phyloP scores from a whole-genome alignment of 2,888 invertebrate genomes.

The Dyspetes luteomarginatus region DNA sequence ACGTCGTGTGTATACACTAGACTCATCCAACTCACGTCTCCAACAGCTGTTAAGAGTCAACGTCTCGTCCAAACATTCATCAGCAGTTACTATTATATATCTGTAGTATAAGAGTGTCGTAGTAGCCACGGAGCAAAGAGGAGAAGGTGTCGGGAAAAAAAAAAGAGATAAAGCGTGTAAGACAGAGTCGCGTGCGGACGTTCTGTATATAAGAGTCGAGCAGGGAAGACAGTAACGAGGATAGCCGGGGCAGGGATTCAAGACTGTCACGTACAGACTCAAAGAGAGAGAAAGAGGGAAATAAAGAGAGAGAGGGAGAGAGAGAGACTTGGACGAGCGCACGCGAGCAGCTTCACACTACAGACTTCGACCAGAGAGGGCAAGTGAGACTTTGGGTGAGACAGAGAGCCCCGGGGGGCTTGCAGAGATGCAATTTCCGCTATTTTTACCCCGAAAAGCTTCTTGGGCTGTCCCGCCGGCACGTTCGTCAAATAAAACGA shows the following conservation, averaged over 20 bases:
- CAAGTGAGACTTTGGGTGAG: slow-evolving; percentile 27
- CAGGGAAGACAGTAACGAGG: slow-evolving; percentile 55
- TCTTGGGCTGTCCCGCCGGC: slow-evolving; percentile 79
- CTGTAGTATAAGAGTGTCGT: background rate
- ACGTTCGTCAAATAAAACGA: slow-evolving; percentile 83
- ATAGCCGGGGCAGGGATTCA: slow-evolving; percentile 70
- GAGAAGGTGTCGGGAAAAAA: slow-evolving; percentile 34
- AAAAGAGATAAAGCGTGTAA: slow-evolving; percentile 49
- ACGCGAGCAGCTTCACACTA: slow-evolving; percentile 75
- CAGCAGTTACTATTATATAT: slow-evolving; percentile 54
- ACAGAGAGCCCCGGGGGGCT: slow-evolving; percentile 36
- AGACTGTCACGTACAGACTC: slow-evolving; percentile 81
- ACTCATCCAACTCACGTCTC: slow-evolving; percentile 63
- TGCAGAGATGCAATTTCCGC: slow-evolving; percentile 82
- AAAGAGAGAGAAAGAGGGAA: slow-evolving; percentile 62
- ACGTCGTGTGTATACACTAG: slow-evolving; percentile 26
- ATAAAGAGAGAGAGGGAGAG: background rate
- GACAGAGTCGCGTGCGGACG: slow-evolving; percentile 62
- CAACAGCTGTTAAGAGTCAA: slow-evolving; percentile 81
- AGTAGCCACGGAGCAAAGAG: slow-evolving; percentile 18
- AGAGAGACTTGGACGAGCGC: slow-evolving; percentile 15
- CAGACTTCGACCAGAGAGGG: slow-evolving; percentile 59
- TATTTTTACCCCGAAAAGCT: slow-evolving; percentile 83
- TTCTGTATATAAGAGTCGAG: slow-evolving; percentile 65
- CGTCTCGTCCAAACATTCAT: slow-evolving; percentile 77